phyloP scores from a whole-genome alignment of 1,140 invertebrate genomes.

The Penaeus indicus region DNA sequence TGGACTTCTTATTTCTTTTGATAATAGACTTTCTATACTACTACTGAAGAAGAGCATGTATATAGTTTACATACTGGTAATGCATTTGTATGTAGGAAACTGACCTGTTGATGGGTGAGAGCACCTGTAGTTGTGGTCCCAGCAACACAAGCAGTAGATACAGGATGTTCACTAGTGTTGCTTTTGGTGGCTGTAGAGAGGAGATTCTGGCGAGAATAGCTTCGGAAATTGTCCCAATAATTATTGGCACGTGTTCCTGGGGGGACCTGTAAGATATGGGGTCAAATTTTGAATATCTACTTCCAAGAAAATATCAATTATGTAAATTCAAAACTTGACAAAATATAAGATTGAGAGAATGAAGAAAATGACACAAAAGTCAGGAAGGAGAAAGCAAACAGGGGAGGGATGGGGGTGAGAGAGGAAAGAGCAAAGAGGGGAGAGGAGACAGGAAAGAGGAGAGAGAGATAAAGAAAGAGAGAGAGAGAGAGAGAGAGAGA shows the following conservation, averaged over 20 bases:
- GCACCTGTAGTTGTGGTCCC: conserved; percentile 26
- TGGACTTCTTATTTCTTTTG: too few species aligned
- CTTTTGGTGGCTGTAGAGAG: conserved; percentile 73
- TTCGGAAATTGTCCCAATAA: conserved; percentile 91
- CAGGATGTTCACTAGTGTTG: conserved; percentile 53
- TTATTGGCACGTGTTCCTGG: conserved; percentile 89
- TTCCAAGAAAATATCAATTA: not conserved
- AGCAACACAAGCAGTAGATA: not conserved
- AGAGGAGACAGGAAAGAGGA: too few species aligned
- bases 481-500: not conserved
- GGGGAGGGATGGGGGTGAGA: too few species aligned
- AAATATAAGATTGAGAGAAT: not conserved
- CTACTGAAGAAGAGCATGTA: too few species aligned
- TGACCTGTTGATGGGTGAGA: not conserved
- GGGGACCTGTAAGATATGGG: conserved; percentile 77
- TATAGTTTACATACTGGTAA: too few species aligned
- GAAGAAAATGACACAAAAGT: not conserved
- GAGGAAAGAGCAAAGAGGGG: not conserved
- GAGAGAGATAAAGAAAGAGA: too few species aligned
- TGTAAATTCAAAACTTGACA: not conserved
- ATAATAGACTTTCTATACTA: too few species aligned
- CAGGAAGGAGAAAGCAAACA: too few species aligned
- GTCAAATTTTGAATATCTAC: too few species aligned
- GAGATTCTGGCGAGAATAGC: conserved; percentile 87
- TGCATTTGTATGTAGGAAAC: too few species aligned